These are phyloP conservation scores for Amblyornis subalaris DNA, from an alignment of 2,113 vertebrate species.

Conservation along the genomic window DNA sequence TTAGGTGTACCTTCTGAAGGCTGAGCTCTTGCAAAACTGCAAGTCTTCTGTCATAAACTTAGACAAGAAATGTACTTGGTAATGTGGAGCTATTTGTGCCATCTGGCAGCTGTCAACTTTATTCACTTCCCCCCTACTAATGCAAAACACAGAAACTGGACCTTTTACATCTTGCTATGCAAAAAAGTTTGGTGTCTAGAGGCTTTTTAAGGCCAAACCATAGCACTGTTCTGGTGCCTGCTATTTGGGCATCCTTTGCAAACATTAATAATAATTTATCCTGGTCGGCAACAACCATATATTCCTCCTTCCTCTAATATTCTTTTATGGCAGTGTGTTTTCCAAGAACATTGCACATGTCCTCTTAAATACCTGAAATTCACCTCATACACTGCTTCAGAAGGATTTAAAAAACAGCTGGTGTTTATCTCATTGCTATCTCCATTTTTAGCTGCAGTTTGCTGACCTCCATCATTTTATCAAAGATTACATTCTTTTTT, in stretches of 20 bases:
- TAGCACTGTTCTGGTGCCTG: slow-evolving; percentile 4
- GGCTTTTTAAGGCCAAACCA: slow-evolving; percentile 41
- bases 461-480: slow-evolving; percentile 35
- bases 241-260: neutral
- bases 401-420: slow-evolving; percentile 47
- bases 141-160: slow-evolving; percentile 60
- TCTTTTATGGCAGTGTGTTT: neutral
- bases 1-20: slow-evolving; percentile 18
- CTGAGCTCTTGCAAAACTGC: slow-evolving; percentile 50
- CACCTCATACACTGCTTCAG: neutral
- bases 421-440: slow-evolving; percentile 51
- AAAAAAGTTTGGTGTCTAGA: slow-evolving; percentile 38
- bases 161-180: slow-evolving; percentile 9
- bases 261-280: neutral
- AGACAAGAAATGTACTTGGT: slow-evolving; percentile 45
- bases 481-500: neutral
- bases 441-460: slow-evolving; percentile 56
- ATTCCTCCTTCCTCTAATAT: neutral
- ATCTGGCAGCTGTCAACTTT: slow-evolving; percentile 67
- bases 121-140: slow-evolving; percentile 54
- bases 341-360: slow-evolving; percentile 15
- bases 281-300: neutral
- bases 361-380: slow-evolving; percentile 49
- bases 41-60: slow-evolving; percentile 55
- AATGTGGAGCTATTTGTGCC: slow-evolving; percentile 59